Conservation (phyloP, 2,888 invertebrate species). For the Calliphora vomitoria region DNA sequence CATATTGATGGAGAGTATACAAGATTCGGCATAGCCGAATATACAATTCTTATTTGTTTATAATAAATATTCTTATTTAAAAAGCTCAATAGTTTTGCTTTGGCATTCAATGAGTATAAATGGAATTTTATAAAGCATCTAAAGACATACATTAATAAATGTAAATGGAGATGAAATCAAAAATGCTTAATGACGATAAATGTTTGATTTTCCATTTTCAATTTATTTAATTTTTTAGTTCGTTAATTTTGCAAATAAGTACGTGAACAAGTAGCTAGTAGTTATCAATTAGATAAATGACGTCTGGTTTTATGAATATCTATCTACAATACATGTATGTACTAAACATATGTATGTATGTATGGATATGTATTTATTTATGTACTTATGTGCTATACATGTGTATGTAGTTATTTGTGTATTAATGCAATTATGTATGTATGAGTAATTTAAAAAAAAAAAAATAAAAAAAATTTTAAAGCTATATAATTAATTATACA, state of each 20-base stretch:
- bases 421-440: slow-evolving; percentile 33
- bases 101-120: background rate
- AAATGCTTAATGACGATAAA: background rate
- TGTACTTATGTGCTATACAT: background rate
- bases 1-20: too few species aligned
- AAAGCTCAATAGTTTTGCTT: background rate
- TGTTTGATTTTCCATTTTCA: background rate
- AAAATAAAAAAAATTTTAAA: background rate
- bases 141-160: background rate
- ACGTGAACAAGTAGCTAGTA: background rate
- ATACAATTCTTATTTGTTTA: too few species aligned
- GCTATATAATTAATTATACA: background rate
- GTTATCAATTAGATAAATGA: slow-evolving; percentile 20
- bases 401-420: too few species aligned
- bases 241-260: background rate
- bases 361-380: slow-evolving; percentile 33
- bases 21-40: too few species aligned
- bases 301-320: background rate
- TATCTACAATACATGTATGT: background rate
- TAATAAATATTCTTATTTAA: too few species aligned
- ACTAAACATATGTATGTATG: too few species aligned
- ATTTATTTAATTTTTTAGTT: slow-evolving; percentile 17
- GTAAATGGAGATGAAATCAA: background rate
- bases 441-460: background rate
- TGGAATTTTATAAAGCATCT: background rate